Percentiles rank a stretch among this genome's conserved stretches.
These are phyloP conservation scores for Oreortyx pictus DNA, from an alignment of 2,797 vertebrate species.

Conservation along the genomic window DNA sequence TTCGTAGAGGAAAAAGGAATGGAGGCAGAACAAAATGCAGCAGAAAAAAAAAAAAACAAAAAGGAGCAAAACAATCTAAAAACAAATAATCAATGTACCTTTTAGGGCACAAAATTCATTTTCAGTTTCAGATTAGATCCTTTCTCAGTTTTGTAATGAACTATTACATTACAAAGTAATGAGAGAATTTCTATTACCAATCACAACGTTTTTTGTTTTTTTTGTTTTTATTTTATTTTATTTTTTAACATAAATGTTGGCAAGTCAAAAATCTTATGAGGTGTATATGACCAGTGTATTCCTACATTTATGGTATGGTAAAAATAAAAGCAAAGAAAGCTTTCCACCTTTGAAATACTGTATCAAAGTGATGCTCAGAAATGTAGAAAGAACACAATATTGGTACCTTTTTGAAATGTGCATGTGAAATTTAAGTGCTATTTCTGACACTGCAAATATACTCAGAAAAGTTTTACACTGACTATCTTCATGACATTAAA, in stretches of 20 bases:
- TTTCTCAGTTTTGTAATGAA: background rate
- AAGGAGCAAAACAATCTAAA: background rate
- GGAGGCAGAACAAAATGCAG: background rate
- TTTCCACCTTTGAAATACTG: background rate
- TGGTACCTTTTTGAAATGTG: background rate
- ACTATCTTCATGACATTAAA: background rate
- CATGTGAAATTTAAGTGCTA: background rate
- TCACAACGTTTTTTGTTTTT: background rate
- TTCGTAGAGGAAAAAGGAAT: background rate
- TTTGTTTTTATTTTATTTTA: no score
- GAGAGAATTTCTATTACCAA: background rate
- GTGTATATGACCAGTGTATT: background rate
- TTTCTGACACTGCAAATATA: background rate
- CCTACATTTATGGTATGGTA: background rate
- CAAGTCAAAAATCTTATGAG: background rate
- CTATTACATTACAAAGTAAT: background rate
- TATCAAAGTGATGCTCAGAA: background rate
- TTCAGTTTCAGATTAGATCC: background rate
- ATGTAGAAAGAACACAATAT: background rate
- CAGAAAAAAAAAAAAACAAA: background rate
- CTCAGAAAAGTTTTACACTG: background rate
- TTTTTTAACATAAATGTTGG: background rate
- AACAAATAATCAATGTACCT: background rate
- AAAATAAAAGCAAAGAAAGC: fast-evolving
- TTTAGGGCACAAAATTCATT: background rate